Percentiles rank a stretch among this genome's conserved stretches.
phyloP scores from a whole-genome alignment of 2,113 vertebrate species.

The Edolisoma coerulescens region DNA sequence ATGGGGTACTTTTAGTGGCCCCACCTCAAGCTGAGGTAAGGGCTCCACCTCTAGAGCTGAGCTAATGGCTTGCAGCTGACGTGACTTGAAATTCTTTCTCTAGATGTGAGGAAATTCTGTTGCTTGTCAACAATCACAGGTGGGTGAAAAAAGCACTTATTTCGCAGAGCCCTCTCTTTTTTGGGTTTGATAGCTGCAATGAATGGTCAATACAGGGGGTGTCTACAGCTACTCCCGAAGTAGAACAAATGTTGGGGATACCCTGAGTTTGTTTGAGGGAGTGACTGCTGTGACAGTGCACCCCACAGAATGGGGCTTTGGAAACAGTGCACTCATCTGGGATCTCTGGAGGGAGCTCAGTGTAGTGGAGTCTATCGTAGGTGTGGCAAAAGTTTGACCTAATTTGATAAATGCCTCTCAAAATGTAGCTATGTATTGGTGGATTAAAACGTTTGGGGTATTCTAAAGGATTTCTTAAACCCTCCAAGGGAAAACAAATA shows the following conservation, averaged over 20 bases:
- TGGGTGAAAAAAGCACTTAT: background rate
- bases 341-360: background rate
- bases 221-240: background rate
- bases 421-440: accelerated
- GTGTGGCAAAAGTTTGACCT: background rate
- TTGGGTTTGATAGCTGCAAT: background rate
- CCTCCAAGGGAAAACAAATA: background rate
- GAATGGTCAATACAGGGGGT: accelerated
- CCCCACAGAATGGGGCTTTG: background rate
- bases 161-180: accelerated
- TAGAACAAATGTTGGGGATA: accelerated
- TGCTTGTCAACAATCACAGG: background rate
- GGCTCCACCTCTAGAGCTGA: background rate
- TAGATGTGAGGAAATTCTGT: background rate
- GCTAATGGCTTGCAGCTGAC: background rate
- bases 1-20: accelerated
- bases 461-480: background rate
- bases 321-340: background rate
- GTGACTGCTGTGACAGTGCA: background rate
- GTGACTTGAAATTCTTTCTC: background rate
- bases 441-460: background rate
- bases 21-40: too few species aligned
- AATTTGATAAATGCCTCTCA: background rate
- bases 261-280: background rate
- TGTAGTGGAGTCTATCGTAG: background rate